These are phyloP conservation scores for Micromesistius poutassou DNA, from an alignment of 2,797 vertebrate species.

Conservation along the genomic window DNA sequence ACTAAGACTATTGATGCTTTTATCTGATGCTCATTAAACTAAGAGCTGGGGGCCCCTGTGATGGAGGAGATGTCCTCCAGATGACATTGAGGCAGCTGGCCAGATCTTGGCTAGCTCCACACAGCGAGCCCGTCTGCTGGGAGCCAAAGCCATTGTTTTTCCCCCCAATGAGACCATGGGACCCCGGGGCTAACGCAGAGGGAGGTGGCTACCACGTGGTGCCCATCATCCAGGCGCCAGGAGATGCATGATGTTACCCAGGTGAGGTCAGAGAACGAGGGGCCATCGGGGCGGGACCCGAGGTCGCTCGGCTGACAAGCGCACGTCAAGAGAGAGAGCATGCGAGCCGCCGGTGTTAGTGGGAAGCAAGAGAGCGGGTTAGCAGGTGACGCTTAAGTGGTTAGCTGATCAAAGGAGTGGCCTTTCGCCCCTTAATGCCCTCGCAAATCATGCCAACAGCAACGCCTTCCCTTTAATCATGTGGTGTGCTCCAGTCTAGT, in stretches of 20 bases:
- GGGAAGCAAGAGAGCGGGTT: background rate
- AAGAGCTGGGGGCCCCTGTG: constrained; percentile 67
- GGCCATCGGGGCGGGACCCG: background rate
- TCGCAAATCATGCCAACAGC: background rate
- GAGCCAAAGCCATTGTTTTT: background rate
- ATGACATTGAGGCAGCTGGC: constrained; percentile 63
- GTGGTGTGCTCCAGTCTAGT: background rate
- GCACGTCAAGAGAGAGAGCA: background rate
- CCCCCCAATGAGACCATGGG: background rate
- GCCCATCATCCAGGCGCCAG: background rate
- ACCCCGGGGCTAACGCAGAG: background rate
- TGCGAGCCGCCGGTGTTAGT: background rate
- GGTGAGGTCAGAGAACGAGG: background rate
- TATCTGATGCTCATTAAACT: constrained; percentile 78
- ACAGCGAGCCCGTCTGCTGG: background rate
- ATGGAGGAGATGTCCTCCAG: constrained; percentile 70
- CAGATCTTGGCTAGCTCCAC: background rate
- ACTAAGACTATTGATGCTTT: constrained; percentile 73
- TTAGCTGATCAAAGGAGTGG: background rate
- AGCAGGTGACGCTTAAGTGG: background rate
- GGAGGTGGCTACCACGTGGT: background rate
- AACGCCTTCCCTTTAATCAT: background rate
- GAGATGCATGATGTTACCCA: background rate
- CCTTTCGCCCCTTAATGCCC: background rate
- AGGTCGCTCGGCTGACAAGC: background rate